Percentiles rank a stretch among this genome's conserved stretches.
phyloP scores from a whole-genome alignment of 1,140 invertebrate genomes.

The Apis laboriosa region DNA sequence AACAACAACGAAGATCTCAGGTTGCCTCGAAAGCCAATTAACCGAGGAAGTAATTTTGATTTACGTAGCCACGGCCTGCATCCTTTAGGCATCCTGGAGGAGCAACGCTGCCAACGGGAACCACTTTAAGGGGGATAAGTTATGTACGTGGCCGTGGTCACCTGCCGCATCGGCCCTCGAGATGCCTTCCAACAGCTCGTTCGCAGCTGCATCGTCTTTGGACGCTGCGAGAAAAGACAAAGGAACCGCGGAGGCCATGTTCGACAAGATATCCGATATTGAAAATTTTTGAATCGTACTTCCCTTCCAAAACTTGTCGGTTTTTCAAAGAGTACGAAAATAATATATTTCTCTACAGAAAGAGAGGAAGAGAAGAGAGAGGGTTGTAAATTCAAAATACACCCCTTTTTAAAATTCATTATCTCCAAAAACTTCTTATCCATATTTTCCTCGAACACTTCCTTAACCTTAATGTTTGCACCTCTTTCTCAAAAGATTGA shows the following conservation, averaged over 20 bases:
- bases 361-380: too few species aligned
- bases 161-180: slow-evolving; percentile 58
- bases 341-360: too few species aligned
- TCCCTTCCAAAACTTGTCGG: too few species aligned
- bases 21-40: slow-evolving; percentile 25
- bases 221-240: slow-evolving; percentile 9
- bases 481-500: too few species aligned
- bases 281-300: too few species aligned
- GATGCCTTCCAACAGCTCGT: slow-evolving; percentile 48
- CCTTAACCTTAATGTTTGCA: too few species aligned
- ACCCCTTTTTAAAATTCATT: too few species aligned
- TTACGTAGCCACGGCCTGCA: slow-evolving; percentile 40
- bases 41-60: slow-evolving; percentile 41
- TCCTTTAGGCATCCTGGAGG: slow-evolving; percentile 53
- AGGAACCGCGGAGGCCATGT: slow-evolving; percentile 42
- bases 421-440: too few species aligned
- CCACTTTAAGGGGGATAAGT: slow-evolving; percentile 63
- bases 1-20: background rate
- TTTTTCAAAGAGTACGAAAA: too few species aligned
- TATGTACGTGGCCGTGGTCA: slow-evolving; percentile 64
- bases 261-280: slow-evolving; percentile 9
- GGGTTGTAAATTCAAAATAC: too few species aligned
- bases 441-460: too few species aligned
- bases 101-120: slow-evolving; percentile 36
- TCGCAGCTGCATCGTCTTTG: slow-evolving; percentile 62